phyloP scores from a whole-genome alignment of 1,140 invertebrate genomes.

The Heliconius melpomene region DNA sequence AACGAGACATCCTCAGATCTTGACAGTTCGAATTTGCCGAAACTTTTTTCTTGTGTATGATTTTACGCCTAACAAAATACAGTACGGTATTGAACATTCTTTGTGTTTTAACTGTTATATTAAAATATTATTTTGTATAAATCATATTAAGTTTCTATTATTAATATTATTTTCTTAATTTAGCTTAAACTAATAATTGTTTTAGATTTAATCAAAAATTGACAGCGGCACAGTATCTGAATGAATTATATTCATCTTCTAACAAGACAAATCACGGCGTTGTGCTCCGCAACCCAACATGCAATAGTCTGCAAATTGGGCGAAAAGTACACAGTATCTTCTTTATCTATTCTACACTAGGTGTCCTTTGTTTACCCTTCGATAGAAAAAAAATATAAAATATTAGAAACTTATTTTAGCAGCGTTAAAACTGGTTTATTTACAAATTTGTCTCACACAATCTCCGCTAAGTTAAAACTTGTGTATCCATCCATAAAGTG shows the following conservation, averaged over 20 bases:
- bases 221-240: too few species aligned
- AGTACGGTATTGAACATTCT: not conserved
- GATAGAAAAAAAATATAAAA: not conserved
- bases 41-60: constrained; percentile 25
- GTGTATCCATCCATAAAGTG: constrained; percentile 27
- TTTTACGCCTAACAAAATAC: constrained; percentile 11
- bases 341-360: too few species aligned
- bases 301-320: too few species aligned
- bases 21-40: constrained; percentile 26
- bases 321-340: too few species aligned
- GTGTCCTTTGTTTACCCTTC: too few species aligned
- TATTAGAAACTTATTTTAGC: too few species aligned
- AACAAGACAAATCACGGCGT: too few species aligned
- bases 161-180: not conserved
- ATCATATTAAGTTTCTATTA: not conserved
- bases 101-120: constrained; percentile 2
- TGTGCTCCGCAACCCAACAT: too few species aligned
- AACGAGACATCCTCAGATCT: constrained; percentile 26
- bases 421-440: not conserved
- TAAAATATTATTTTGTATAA: constrained; percentile 15
- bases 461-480: constrained; percentile 25
- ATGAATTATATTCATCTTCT: too few species aligned
- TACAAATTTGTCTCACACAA: constrained; percentile 18
- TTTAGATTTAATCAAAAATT: too few species aligned
- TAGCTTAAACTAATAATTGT: not conserved